A percentile compares a stretch with the other conserved stretches of the same genome.
Evolutionary conservation across 2,888 invertebrate species (phyloP).

Genomic region (Parnassius orleans): DNA sequence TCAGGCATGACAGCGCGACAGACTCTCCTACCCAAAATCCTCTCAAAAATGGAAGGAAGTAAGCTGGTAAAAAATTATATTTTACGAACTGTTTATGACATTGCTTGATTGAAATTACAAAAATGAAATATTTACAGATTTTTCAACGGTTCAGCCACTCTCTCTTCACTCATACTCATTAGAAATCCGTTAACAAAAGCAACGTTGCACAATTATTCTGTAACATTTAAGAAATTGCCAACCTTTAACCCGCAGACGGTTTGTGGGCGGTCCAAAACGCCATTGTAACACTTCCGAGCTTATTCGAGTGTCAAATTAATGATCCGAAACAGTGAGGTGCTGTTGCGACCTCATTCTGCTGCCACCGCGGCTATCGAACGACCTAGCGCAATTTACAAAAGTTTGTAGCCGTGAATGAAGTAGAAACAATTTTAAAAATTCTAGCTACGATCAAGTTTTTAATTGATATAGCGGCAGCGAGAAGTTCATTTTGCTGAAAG

Average conservation of each 20-base stretch:
- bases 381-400: conserved; percentile 20
- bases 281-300: conserved; percentile 64
- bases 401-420: conserved; percentile 17
- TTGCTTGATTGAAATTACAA: too few species aligned
- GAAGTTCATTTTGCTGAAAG: conserved; percentile 20
- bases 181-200: conserved; percentile 67
- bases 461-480: conserved; percentile 15
- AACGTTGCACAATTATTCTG: conserved; percentile 52
- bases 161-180: conserved; percentile 47
- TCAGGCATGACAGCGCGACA: too few species aligned
- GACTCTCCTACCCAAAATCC: too few species aligned
- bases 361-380: conserved; percentile 15
- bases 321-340: conserved; percentile 65
- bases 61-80: too few species aligned
- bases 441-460: conserved; percentile 18
- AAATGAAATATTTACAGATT: background rate
- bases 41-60: background rate
- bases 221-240: conserved; percentile 53
- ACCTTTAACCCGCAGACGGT: conserved; percentile 68
- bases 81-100: too few species aligned
- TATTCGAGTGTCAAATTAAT: conserved; percentile 76
- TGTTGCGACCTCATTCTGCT: conserved; percentile 50
- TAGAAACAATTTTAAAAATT: conserved; percentile 15
- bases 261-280: conserved; percentile 60
- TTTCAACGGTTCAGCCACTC: background rate